A percentile compares a stretch with the other conserved stretches of the same genome.
Evolutionary conservation across 2,113 vertebrate species (phyloP).

Genomic region (Gadus chalcogrammus): DNA sequence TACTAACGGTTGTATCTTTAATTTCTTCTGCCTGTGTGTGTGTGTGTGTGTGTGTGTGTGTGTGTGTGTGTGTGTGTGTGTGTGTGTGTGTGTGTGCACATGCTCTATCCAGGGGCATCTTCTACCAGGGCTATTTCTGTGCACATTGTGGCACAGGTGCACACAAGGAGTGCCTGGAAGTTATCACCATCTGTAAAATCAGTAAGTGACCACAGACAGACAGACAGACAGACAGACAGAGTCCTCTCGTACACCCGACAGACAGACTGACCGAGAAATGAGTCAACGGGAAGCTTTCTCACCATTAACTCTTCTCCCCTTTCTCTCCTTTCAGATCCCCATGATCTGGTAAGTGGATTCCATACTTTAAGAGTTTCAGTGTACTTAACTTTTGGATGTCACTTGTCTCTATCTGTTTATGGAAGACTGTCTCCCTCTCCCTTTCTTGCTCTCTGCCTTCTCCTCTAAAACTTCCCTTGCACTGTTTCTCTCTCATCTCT

Average conservation of each 20-base stretch:
- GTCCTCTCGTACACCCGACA: not conserved
- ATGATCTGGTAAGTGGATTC: slow-evolving; percentile 63
- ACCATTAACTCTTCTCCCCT: slow-evolving; percentile 19
- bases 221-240: not conserved
- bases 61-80: slow-evolving; percentile 15
- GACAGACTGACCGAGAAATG: not conserved
- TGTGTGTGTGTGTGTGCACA: slow-evolving; percentile 9
- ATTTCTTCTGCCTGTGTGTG: not conserved
- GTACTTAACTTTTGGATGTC: not conserved
- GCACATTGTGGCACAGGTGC: slow-evolving; percentile 88
- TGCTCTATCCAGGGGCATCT: slow-evolving; percentile 80
- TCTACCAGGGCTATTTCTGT: slow-evolving; percentile 97
- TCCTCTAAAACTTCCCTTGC: too few species aligned
- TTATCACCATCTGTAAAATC: slow-evolving; percentile 92
- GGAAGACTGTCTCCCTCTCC: not conserved
- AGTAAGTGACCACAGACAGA: slow-evolving; percentile 75
- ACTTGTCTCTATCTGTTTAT: not conserved
- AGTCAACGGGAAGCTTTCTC: too few species aligned
- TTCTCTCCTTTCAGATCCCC: slow-evolving; percentile 60
- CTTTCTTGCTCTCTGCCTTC: not conserved
- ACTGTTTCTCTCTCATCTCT: too few species aligned
- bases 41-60: slow-evolving; percentile 5
- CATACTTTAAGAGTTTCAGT: not conserved
- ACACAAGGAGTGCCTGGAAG: slow-evolving; percentile 96
- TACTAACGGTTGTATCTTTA: not conserved